These are phyloP conservation scores for Hesperophylax magnus DNA, from an alignment of 1,140 invertebrate genomes.

Conservation along the genomic window DNA sequence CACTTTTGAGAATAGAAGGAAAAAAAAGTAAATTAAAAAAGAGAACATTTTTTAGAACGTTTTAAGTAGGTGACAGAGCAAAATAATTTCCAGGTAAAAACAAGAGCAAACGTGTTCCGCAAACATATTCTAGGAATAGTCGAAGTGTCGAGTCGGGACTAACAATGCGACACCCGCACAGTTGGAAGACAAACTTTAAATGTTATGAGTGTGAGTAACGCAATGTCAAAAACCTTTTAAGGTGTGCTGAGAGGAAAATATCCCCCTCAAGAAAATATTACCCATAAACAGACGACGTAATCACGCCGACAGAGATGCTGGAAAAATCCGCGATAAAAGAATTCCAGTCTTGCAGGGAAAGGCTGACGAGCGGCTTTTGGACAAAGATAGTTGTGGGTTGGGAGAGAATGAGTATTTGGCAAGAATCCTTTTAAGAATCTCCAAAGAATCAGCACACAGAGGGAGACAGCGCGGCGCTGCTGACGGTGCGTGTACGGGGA, in stretches of 20 bases:
- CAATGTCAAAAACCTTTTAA: conserved; percentile 42
- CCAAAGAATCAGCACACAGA: background rate
- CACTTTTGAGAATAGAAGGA: no score
- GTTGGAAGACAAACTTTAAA: conserved; percentile 10
- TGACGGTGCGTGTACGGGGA: conserved; percentile 9
- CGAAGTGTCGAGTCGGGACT: background rate
- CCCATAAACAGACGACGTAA: conserved; percentile 18
- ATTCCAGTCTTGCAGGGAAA: conserved; percentile 4
- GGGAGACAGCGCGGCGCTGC: background rate
- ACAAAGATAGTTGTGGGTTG: conserved; percentile 30
- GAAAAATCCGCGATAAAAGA: conserved; percentile 19
- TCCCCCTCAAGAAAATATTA: conserved; percentile 14
- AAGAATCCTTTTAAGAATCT: conserved; percentile 20
- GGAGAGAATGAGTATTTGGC: conserved; percentile 16
- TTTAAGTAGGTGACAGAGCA: background rate
- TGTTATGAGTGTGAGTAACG: conserved; percentile 21
- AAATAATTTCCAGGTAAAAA: background rate
- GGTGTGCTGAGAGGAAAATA: conserved; percentile 34
- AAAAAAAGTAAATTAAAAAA: background rate
- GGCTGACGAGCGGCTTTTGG: conserved; percentile 36
- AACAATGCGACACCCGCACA: background rate
- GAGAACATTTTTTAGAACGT: background rate
- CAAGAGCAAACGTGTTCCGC: background rate
- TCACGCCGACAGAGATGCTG: conserved; percentile 10
- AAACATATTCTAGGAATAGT: background rate